Conservation (phyloP, 1,140 invertebrate genomes). For the Atta texana region DNA sequence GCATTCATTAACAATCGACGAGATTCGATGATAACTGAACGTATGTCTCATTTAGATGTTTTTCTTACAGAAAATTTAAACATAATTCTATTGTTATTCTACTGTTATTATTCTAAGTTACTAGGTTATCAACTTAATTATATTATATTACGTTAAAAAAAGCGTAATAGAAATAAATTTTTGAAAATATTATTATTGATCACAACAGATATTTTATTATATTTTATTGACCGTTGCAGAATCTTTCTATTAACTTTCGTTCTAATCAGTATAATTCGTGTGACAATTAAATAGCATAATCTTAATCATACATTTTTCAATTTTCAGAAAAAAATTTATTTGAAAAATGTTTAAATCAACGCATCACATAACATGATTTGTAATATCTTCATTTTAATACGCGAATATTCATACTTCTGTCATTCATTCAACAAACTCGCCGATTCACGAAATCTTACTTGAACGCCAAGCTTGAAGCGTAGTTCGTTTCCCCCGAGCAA, state of each 20-base stretch:
- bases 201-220: background rate
- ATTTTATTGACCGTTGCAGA: background rate
- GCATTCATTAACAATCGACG: background rate
- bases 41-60: too few relatives aligned
- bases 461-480: conserved; percentile 14
- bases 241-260: background rate
- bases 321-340: conserved; percentile 1
- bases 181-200: background rate
- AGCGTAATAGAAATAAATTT: background rate
- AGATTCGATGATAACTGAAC: background rate
- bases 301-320: background rate
- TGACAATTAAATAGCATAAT: background rate
- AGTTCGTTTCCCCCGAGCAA: conserved; percentile 50
- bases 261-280: background rate
- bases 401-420: conserved; percentile 21
- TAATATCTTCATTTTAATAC: background rate
- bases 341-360: conserved; percentile 8
- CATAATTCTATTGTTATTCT: background rate
- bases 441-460: conserved; percentile 9
- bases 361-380: background rate
- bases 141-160: background rate
- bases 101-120: background rate
- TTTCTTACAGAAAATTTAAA: background rate
- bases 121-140: background rate
- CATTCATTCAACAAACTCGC: conserved; percentile 32